Evolutionary conservation across 2,888 invertebrate genomes (phyloP), one percentile per base, ranked within the genome.

Genomic region (Thecophora atra): DNA sequence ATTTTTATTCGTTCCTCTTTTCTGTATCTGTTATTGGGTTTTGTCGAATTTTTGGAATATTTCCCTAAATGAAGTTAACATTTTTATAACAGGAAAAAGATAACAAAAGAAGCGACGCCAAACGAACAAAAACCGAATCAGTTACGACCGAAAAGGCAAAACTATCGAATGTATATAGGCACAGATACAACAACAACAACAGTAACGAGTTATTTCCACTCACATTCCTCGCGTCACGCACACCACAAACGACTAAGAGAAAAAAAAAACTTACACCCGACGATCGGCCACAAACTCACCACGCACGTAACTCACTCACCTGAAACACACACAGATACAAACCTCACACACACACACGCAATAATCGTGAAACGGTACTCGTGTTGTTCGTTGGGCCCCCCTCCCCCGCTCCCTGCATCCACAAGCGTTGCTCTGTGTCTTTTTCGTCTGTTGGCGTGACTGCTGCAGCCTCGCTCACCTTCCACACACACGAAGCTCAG

Each of bases 161-260:
- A 73, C 7, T 52, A 70, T 26, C 30, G 17, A 70, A 71, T 30
- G 42, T n/a, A 37, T n/a, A n/a, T n/a, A n/a, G n/a, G n/a, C n/a
- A n/a, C n/a, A n/a, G n/a, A n/a, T n/a, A 60, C n/a, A 6, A 37
- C 28, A 65, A 17, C 70, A 65, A 44, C 42, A 63, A 0, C 54
- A 72, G n/a, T 21, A 65, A 24, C 63, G 72, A 26, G 13, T 47
- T 44, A 37, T 54, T 52, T 52, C 67, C 67, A 37, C 67, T 67
- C 67, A 42, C 67, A 64, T 42, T 47, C 72, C 47, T 56, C 63
- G 65, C 24, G 60, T 47, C 19, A 54, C n/a, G n/a, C 51, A n/a
- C 13, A 71, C 44, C 52, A 64, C 30, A 74, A 65, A 75, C 77
- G 75, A 77, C 75, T 71, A 78, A 60, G 78, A 73, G 74, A 62